Base-by-base conservation (phyloP, 2,888 invertebrate species). In the Drosophila emarginata region DNA sequence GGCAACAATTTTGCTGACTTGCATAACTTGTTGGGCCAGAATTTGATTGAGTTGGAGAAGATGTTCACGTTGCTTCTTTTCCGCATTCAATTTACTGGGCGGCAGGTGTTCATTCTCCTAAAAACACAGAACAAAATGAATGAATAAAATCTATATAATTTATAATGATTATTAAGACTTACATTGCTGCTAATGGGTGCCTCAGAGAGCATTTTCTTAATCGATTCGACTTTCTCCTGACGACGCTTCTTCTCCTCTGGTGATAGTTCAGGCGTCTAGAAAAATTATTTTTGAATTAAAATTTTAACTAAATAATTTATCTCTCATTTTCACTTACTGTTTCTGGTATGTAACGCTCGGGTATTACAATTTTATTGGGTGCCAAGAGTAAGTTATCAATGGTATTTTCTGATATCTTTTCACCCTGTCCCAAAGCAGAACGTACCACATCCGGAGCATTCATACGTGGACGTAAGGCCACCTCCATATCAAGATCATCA, bases 1-100 rank as follows among this genome's bases (percentile, higher is more conserved):
- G 92, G 98, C 98, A 86, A 97, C 97, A 91, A 97, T 96, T 94
- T 97, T 97, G 93, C 97, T 97, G 94, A 97, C 97, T 93, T 97
- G 96, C 94, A 97, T 98, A 85, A 98, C 98, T 93, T 97, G 96
- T 91, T 96, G 96, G 71, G 98, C 98, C 84, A 98, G 93, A 85
- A 97, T 96, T 93, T 98, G 97, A 93, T 97, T 97, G 87, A 98
- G 93, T 90, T 97, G 97, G 72, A 98, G 94, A 85, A 98, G 93
- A 91, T 97, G 97, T 86, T 97, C 97, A 61, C 98, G 94, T 90
- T 97, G 97, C 80, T 95, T 94, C 92, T 97, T 97, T 91, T 97
- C 97, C 87, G 96, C 96, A 59, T 94, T 94, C 74, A 96, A 94
- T 90, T 96, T 95, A 90, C 95, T 95, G 92, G 95, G 95, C 64